Evolutionary conservation across 2,797 vertebrate species (phyloP).

Genomic region (Acrossocheilus wenchowensis): DNA sequence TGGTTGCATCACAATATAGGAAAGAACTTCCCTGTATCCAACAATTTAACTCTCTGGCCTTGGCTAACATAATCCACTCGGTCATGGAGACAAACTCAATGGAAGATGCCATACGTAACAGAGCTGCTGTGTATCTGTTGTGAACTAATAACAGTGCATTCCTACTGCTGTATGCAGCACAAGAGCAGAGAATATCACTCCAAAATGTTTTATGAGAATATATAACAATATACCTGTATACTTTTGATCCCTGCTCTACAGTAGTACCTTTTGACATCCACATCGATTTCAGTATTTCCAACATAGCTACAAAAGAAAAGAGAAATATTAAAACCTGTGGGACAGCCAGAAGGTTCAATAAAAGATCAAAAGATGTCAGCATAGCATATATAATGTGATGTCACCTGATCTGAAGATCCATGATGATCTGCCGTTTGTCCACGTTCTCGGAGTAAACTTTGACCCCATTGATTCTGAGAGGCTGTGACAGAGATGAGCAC

Average conservation of each 20-base stretch:
- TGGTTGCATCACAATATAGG: slow-evolving; percentile 41
- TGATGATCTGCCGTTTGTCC: slow-evolving; percentile 96
- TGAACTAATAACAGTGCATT: background rate
- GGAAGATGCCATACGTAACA: slow-evolving; percentile 9
- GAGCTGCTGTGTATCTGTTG: background rate
- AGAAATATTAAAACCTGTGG: slow-evolving; percentile 10
- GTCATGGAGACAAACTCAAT: slow-evolving; percentile 38
- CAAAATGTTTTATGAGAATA: slow-evolving; percentile 14
- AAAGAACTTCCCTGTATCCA: slow-evolving; percentile 29
- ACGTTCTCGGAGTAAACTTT: slow-evolving; percentile 98
- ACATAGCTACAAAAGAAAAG: slow-evolving; percentile 84
- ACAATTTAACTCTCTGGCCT: slow-evolving; percentile 36
- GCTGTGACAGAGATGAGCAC: slow-evolving; percentile 76
- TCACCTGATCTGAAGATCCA: slow-evolving; percentile 99
- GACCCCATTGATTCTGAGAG: slow-evolving; percentile 94
- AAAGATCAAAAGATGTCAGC: background rate
- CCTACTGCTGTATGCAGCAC: background rate
- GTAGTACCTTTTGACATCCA: slow-evolving; percentile 96
- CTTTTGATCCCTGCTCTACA: slow-evolving; percentile 98
- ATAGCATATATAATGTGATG: background rate
- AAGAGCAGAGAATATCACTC: slow-evolving; percentile 4
- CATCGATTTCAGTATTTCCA: slow-evolving; percentile 94
- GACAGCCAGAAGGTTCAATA: background rate
- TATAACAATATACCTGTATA: slow-evolving; percentile 86
- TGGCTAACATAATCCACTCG: slow-evolving; percentile 1